Percentiles rank a stretch among this genome's conserved stretches.
phyloP scores from a whole-genome alignment of 2,113 vertebrate genomes.

The Procavia capensis region DNA sequence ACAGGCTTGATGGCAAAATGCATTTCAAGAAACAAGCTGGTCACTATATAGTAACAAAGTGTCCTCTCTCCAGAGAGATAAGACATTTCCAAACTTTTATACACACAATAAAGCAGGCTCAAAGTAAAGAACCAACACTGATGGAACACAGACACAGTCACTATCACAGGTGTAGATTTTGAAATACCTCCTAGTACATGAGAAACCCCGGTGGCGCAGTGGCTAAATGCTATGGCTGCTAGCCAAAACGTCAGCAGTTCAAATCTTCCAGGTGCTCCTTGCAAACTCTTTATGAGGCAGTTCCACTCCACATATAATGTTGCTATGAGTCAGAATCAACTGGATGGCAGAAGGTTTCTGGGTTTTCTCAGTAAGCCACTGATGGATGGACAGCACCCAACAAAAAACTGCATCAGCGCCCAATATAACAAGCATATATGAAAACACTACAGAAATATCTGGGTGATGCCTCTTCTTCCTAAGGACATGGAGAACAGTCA shows the following conservation, averaged over 20 bases:
- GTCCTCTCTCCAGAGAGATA: not conserved
- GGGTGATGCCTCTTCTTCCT: not conserved
- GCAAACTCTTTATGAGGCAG: too few relatives aligned
- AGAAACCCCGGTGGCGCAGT: too few relatives aligned
- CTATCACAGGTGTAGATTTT: too few relatives aligned
- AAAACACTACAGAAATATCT: not conserved
- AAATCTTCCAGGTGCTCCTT: too few relatives aligned
- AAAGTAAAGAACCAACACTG: not conserved
- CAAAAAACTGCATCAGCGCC: not conserved
- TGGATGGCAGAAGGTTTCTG: too few relatives aligned
- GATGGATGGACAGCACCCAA: not conserved
- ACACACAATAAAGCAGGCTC: not conserved
- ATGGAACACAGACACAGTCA: not conserved
- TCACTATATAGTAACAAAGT: not conserved
- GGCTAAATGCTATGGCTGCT: too few relatives aligned
- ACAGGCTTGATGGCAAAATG: not conserved
- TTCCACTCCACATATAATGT: too few relatives aligned
- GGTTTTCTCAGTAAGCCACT: not conserved
- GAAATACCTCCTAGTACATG: too few relatives aligned
- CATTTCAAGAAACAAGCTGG: not conserved
- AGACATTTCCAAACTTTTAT: not conserved
- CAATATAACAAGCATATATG: not conserved
- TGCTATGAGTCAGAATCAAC: too few relatives aligned
- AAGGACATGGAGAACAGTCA: not conserved
- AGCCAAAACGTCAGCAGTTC: too few relatives aligned